Evolutionary conservation across 2,797 vertebrate genomes (phyloP), one percentile per base, ranked within the genome.

Genomic region (Darevskia nairensis): DNA sequence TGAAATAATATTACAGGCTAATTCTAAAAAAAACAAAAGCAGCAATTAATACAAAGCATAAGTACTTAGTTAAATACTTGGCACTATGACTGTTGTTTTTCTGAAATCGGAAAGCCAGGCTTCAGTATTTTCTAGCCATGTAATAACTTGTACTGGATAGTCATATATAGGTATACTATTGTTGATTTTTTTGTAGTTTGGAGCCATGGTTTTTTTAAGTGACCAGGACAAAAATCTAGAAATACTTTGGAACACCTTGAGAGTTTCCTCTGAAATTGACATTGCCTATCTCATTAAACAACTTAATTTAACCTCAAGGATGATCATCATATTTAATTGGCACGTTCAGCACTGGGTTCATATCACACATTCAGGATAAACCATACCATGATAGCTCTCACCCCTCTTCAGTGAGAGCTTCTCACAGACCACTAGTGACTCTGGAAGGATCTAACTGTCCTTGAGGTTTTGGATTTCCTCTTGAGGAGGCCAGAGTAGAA

Each of bases 91-190:
- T 39, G 35, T 27, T 64, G 59, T 3, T 64, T 80, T 72, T 29
- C 85, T 88, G 77, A 39, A 90, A 77, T 1, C 35, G 93, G 39
- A 87, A 88, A 64, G 8, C 32, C 11, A 7, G 13, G 50, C 50
- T 55, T 55, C 50, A 55, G 50, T 55, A 55, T 55, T 55, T 55
- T 4, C 50, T 55, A 55, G 13, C 50, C 50, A 4, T 55, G 50
- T 55, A 55, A 83, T 19, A 19, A 13, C 13, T 2, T 0, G 17
- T 21, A 0, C 2, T 68, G 71, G 27, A 29, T 46, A 27, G 27
- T 55, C 17, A 46, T 79, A 29, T 55, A 55, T 55, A 55, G 13
- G 13, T 15, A 15, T 55, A 55, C 50, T 55, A 55, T 55, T 55
- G 50, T 15, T 55, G 50, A 55, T 55, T 4, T 55, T 3, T 15